These are phyloP conservation scores for Syngnathus typhle DNA, from an alignment of 2,113 vertebrate species.

Conservation along the genomic window DNA sequence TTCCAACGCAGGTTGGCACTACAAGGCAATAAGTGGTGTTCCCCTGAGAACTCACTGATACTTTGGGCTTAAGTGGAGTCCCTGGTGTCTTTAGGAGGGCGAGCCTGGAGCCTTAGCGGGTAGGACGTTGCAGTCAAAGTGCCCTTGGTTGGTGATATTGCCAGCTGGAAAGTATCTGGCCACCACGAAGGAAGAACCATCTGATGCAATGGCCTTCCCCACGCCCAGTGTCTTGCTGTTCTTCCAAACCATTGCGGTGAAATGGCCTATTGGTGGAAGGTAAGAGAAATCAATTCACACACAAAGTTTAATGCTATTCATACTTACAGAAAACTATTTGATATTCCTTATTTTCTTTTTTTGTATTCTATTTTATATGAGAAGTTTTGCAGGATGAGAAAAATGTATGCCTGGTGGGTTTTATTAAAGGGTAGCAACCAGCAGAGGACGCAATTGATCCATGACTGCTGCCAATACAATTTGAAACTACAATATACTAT, in stretches of 20 bases:
- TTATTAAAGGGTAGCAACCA: neutral
- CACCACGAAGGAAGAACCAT: constrained; percentile 94
- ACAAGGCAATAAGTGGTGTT: constrained; percentile 11
- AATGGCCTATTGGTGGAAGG: constrained; percentile 77
- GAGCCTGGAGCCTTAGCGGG: constrained; percentile 64
- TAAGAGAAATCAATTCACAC: neutral
- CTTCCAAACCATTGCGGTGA: constrained; percentile 98
- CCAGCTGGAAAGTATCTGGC: constrained; percentile 93
- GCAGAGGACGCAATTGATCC: constrained; percentile 4
- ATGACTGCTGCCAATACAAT: neutral
- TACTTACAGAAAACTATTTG: too few species aligned
- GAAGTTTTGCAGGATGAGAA: neutral
- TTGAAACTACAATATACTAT: neutral
- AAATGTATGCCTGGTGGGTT: neutral
- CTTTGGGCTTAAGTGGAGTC: constrained; percentile 2
- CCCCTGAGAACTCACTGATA: constrained; percentile 6
- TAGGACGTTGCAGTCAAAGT: constrained; percentile 92
- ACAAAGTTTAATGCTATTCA: neutral
- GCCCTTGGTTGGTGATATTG: constrained; percentile 91
- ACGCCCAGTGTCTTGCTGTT: constrained; percentile 86
- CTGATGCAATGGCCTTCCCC: constrained; percentile 84
- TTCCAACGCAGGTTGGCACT: constrained; percentile 2
- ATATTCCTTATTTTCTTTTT: too few species aligned
- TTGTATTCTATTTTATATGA: too few species aligned
- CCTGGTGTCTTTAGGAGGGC: constrained; percentile 23